These are phyloP conservation scores for Pantelozetes paolii DNA, from an alignment of 2,888 invertebrate genomes.

Conservation along the genomic window DNA sequence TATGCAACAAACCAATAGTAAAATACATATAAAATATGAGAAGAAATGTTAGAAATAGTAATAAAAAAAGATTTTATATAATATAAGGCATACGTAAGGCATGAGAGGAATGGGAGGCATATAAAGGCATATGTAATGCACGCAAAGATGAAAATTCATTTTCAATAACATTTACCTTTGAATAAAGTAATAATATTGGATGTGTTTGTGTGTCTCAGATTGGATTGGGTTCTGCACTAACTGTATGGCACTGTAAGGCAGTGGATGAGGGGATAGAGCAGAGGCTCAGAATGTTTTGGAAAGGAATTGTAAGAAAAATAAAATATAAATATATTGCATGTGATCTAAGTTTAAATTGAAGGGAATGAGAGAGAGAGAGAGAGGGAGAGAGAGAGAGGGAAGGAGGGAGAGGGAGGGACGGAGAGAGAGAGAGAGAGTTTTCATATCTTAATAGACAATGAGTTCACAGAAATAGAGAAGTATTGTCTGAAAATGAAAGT, in stretches of 20 bases:
- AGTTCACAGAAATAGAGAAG: too few relatives aligned
- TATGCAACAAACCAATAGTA: not conserved
- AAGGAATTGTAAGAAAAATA: constrained; percentile 39
- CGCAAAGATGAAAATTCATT: constrained; percentile 33
- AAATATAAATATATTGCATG: constrained; percentile 41
- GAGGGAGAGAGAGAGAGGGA: constrained; percentile 11
- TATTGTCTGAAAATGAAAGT: too few relatives aligned
- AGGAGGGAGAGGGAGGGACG: not conserved
- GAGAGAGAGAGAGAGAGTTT: too few relatives aligned
- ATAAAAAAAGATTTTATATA: constrained; percentile 18
- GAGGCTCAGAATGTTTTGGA: not conserved
- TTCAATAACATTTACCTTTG: constrained; percentile 36
- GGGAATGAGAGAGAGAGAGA: constrained; percentile 2
- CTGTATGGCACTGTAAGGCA: constrained; percentile 44
- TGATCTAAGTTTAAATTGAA: constrained; percentile 7
- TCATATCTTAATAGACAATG: too few relatives aligned
- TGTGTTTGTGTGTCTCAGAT: constrained; percentile 42
- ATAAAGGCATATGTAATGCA: constrained; percentile 17
- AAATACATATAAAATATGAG: not conserved
- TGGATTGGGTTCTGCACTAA: constrained; percentile 5
- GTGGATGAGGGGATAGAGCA: constrained; percentile 15
- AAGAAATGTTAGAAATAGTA: not conserved
- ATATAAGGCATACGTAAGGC: constrained; percentile 7
- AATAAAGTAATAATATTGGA: constrained; percentile 30
- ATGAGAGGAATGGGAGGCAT: too few relatives aligned